Evolutionary conservation across 2,888 invertebrate genomes (phyloP), one percentile per base, ranked within the genome.

Genomic region (Carcina quercana): DNA sequence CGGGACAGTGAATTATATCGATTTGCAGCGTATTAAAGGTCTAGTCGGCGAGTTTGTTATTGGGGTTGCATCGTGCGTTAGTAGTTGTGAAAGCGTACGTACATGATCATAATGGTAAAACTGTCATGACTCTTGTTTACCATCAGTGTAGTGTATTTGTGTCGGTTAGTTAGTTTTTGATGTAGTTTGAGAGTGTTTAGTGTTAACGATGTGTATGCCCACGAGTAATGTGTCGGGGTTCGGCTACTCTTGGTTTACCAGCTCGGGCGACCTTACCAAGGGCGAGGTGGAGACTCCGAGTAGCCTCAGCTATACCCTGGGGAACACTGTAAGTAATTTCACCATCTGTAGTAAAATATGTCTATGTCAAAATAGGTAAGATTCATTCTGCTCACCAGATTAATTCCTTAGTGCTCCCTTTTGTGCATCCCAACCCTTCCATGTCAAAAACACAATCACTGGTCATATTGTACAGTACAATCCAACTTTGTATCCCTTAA

Each of bases 191-290:
- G 40, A 45, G 41, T 50, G 47, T 50, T 53, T 48, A 42, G 51
- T 48, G 36, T 44, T 58, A 49, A 85, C 73, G 64, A 85, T 85
- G 85, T 85, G 84, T 78, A 85, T 85, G 84, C 84, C 84, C 48
- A 85, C 83, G 52, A 83, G 73, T 45, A 85, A 84, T 74, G 84
- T 84, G 38, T 71, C 84, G 58, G 82, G 83, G 41, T 84, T 85
- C 59, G 84, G 83, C 30, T 85, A 85, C 54, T 75, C 83, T 41
- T 85, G 85, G 85, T 85, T 85, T 54, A 78, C 83, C 38, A 80
- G 80, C 40, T 61, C 82, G 10, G 79, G 82, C 24, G 85, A 85
- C 43, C 79, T 82, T 41, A 76, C 80, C 31, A 85, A 85, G 52
- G 72, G 68, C 43, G 85, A 85, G 52, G 83, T 84, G 56, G 85